These are phyloP conservation scores for Halyomorpha halys DNA, from an alignment of 1,140 invertebrate genomes.

Conservation along the genomic window DNA sequence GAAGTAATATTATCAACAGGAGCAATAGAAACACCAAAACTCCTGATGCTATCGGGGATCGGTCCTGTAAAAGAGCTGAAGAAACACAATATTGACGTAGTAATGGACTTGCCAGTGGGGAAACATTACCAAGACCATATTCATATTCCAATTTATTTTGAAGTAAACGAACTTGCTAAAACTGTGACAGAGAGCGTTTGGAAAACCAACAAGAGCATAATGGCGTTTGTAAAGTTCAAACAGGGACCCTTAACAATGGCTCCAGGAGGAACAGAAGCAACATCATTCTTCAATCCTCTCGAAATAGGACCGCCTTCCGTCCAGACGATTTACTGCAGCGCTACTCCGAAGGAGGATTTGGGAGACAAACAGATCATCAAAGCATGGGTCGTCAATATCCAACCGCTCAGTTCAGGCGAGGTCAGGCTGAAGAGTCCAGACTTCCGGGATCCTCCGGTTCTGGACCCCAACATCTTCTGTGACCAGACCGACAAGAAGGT, in stretches of 20 bases:
- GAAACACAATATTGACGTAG: conserved; percentile 43
- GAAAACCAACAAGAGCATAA: background rate
- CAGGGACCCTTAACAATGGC: conserved; percentile 67
- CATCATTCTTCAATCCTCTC: conserved; percentile 64
- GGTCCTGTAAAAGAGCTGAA: conserved; percentile 60
- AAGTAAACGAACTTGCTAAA: background rate
- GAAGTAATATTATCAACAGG: conserved; percentile 74
- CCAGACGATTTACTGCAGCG: conserved; percentile 33
- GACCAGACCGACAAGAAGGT: background rate
- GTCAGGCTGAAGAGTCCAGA: background rate
- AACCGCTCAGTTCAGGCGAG: conserved; percentile 1
- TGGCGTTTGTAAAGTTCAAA: conserved; percentile 56
- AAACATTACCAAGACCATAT: conserved; percentile 71
- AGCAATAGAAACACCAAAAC: conserved; percentile 62
- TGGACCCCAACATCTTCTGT: conserved; percentile 9
- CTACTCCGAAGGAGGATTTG: conserved; percentile 70
- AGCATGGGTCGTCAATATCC: background rate
- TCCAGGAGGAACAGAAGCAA: conserved; percentile 56
- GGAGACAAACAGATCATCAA: conserved; percentile 69
- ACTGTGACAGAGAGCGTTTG: background rate
- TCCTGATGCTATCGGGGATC: conserved; percentile 73
- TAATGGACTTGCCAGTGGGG: conserved; percentile 59
- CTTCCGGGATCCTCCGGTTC: conserved; percentile 2
- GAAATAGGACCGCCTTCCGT: background rate
- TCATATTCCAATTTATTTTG: conserved; percentile 42